Percentiles rank a stretch among this genome's conserved stretches.
phyloP scores from a whole-genome alignment of 1,140 invertebrate genomes.

The Plutomurus gul region DNA sequence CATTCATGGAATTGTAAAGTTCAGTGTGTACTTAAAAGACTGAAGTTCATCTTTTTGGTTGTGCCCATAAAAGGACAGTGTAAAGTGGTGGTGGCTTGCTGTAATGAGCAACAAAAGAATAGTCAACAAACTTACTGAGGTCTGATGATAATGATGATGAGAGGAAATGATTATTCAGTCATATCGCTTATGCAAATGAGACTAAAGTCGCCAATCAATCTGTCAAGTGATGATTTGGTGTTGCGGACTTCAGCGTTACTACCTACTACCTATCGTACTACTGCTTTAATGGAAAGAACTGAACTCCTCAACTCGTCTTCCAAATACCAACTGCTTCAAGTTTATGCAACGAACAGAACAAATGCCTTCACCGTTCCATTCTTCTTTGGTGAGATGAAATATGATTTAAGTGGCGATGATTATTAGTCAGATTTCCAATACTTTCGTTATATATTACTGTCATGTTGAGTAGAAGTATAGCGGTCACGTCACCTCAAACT shows the following conservation, averaged over 20 bases:
- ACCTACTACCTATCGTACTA: no score
- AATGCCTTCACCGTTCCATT: background rate
- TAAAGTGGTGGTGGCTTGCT: background rate
- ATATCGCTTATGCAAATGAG: constrained; percentile 27
- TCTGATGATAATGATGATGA: constrained; percentile 19
- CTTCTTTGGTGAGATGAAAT: constrained; percentile 8
- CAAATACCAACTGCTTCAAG: no score
- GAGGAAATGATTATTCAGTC: constrained; percentile 23
- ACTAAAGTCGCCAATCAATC: constrained; percentile 18
- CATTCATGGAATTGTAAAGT: background rate
- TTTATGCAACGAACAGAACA: no score
- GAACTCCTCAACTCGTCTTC: no score
- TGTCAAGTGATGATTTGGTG: constrained; percentile 2
- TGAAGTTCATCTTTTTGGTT: background rate
- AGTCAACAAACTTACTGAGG: background rate
- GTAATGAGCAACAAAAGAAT: background rate
- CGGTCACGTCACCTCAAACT: no score
- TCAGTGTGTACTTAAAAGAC: background rate
- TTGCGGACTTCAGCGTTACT: background rate
- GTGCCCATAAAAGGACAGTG: background rate
- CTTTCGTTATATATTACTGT: no score
- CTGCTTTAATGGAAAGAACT: no score
- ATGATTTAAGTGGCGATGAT: background rate
- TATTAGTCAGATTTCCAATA: no score
- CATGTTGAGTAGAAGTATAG: no score